A percentile compares a stretch with the other conserved stretches of the same genome.
These are phyloP conservation scores for Thalpophila matura DNA, from an alignment of 2,888 invertebrate species.

Conservation along the genomic window DNA sequence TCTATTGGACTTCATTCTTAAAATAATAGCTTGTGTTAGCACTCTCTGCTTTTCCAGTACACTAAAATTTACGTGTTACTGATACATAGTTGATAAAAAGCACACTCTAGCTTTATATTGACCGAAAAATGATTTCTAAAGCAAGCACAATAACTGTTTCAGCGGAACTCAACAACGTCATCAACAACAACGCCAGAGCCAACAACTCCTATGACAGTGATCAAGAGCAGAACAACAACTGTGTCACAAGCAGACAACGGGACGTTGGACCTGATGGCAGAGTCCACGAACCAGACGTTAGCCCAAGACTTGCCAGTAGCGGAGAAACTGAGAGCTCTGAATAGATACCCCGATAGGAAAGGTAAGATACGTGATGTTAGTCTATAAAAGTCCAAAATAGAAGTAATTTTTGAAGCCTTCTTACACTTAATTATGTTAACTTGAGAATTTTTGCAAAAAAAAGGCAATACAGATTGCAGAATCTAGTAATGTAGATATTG, in stretches of 20 bases:
- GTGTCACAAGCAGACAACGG: constrained; percentile 69
- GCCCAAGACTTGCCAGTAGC: constrained; percentile 85
- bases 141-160: constrained; percentile 53
- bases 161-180: constrained; percentile 69
- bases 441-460: not conserved
- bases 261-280: constrained; percentile 77
- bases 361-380: constrained; percentile 67
- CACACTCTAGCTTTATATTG: too few species aligned
- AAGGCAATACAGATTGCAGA: not conserved
- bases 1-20: too few species aligned
- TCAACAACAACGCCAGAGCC: constrained; percentile 62
- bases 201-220: constrained; percentile 42
- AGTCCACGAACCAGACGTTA: constrained; percentile 82
- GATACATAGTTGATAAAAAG: too few species aligned
- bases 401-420: not conserved
- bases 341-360: constrained; percentile 85
- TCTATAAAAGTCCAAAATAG: not conserved
- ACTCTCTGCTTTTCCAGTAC: too few species aligned
- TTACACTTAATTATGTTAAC: too few species aligned
- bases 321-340: constrained; percentile 83
- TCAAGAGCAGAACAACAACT: constrained; percentile 49
- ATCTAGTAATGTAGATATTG: not conserved
- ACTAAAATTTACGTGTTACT: too few species aligned
- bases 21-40: too few species aligned
- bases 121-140: not conserved